phyloP scores from a whole-genome alignment of 1,140 invertebrate genomes.

The Gryon sp. region DNA sequence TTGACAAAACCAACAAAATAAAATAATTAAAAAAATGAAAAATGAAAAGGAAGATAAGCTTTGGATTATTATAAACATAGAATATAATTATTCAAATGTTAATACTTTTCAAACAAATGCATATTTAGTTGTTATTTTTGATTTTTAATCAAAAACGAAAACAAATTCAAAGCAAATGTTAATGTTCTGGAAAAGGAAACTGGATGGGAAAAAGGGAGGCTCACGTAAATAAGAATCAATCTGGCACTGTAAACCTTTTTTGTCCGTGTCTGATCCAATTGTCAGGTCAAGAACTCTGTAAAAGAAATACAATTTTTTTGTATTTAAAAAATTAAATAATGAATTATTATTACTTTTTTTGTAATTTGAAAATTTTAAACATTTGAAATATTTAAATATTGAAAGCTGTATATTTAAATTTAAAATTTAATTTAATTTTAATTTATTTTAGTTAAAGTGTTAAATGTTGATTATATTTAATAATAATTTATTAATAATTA shows the following conservation, averaged over 20 bases:
- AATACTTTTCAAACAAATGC: too few species aligned
- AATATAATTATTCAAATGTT: too few species aligned
- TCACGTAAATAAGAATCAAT: conserved; percentile 73
- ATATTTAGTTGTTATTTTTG: too few species aligned
- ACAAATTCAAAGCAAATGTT: too few species aligned
- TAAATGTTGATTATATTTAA: too few species aligned
- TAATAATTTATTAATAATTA: too few species aligned
- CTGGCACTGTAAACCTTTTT: conserved; percentile 69
- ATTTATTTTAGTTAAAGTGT: too few species aligned
- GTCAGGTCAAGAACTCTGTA: conserved; percentile 62
- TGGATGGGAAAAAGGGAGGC: conserved; percentile 33
- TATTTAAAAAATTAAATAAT: background rate
- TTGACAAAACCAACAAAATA: background rate
- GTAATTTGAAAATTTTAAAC: background rate
- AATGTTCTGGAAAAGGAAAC: background rate
- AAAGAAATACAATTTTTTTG: conserved; percentile 16
- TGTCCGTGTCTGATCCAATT: conserved; percentile 55
- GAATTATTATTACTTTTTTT: background rate
- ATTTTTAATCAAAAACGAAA: too few species aligned
- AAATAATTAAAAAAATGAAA: too few species aligned
- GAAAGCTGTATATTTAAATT: background rate
- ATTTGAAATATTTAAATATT: background rate
- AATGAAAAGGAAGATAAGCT: background rate
- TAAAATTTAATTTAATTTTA: background rate
- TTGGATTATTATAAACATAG: background rate